Base-by-base conservation (phyloP, 2,113 vertebrate species). In the Scytalopus superciliaris region DNA sequence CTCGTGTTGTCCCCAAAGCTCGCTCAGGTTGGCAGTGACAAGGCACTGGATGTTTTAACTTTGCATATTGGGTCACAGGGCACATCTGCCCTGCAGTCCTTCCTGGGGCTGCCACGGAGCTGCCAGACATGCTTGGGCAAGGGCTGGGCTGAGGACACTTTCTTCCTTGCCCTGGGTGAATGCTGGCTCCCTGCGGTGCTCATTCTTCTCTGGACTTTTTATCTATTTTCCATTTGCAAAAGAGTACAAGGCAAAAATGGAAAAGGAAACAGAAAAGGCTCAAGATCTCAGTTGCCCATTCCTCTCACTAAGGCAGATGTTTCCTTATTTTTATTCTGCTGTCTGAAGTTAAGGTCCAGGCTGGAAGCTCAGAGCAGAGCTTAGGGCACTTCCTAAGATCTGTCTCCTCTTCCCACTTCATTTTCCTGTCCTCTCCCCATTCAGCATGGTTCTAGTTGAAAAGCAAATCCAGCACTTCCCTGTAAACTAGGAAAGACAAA, bases 1-100 rank as follows among this genome's bases (percentile, higher is more conserved):
- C 7, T 75, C n/a, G 1, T 24, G n/a, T 14, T 69, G 14, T 74
- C 8, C 27, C 28, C 63, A 27, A 42, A 52, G 18, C 19, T 70
- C 33, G 3, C 47, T 50, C 1, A 0, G 23, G 27, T 2, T 52
- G 33, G 35, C 27, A 63, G 50, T 31, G 45, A 23, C 27, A 49
- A 74, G 31, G 47, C 21, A 31, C 12, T 44, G 60, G 62, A 25
- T 70, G 31, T 35, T 74, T 47, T n/a, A 25, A 39, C 4, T 39
- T 64, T 22, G 6, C 1, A 0, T 12, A 2, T 9, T 7, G 2
- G 30, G 21, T 70, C 2, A 1, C 15, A 62, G 37, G 64, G 18
- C 42, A 18, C 52, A 33, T 42, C 33, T 80, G 33, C 62, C 53
- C 67, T 12, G 7, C 18, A 27, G 40, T 6, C 12, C 44, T 45